Base-by-base conservation (phyloP, 2,888 invertebrate species). In the Quadriops clusia region DNA sequence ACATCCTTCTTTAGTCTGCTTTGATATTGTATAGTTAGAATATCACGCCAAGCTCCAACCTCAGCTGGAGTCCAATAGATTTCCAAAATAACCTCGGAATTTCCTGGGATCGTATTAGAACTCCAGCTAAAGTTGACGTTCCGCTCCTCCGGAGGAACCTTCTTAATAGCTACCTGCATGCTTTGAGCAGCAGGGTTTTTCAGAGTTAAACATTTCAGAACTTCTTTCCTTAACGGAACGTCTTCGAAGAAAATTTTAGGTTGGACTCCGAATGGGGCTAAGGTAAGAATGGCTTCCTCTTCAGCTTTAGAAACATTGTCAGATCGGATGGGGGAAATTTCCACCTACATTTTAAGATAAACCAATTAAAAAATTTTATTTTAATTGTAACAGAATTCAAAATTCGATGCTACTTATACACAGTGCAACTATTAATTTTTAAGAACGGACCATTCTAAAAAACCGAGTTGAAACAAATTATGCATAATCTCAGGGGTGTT, bases 221-320 rank as follows among this genome's bases (percentile, higher is more conserved):
- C 68, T 7, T 64, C 58, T 23, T 66, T 61, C 9, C 74, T 71
- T 32, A 77, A 60, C 4, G 65, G 58, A 32, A 78, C 69, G 63
- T 76, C 67, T 39, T 77, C 74, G 47, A 79, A 79, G n/a, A 69
- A 63, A 10, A 79, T 67, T 60, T 72, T 74, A 3, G 78, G 72
- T 42, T 70, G 70, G 32, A 66, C 60, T n/a, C 72, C 67, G 57
- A 80, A 80, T 2, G 78, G 77, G 7, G 73, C 76, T 44, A 79
- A 61, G 23, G 68, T 54, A 8, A 79, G 64, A 23, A 64, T 55
- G 16, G 67, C 64, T 12, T 59, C 53, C 51, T 68, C 67, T 41
- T 69, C 67, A 31, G 58, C 57, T 2, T 63, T 58, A 7, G 50
- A n/a, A n/a, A n/a, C n/a, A n/a, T n/a, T n/a, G n/a, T n/a, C n/a